Base-by-base conservation (phyloP, 1,140 invertebrate genomes). In the Drosophila funebris region DNA sequence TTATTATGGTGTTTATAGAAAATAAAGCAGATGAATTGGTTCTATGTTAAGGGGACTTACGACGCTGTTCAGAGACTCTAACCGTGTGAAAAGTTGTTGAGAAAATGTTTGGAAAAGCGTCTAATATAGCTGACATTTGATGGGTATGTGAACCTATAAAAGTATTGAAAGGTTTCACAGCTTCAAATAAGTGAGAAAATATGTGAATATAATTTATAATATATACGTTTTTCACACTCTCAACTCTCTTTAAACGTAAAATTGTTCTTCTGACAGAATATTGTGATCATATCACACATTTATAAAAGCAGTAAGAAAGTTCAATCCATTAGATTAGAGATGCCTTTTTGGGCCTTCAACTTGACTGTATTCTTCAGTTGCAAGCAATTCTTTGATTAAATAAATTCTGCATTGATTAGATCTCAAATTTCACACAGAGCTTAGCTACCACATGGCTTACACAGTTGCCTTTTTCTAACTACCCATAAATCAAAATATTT, bases 401-500 rank as follows among this genome's bases (percentile, higher is more conserved):
- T 37, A 7, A 62, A 14, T 37, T 33, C 22, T 18, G 39, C 18
- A 13, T 36, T 36, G 13, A 13, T 36, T 36, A 13, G 4, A 36
- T 31, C 56, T 69, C 71, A 22, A 33, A 62, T 73, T 69, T 73
- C 71, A 53, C 63, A 73, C 71, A 48, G 24, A 48, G 71, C 56
- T 69, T 62, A 73, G n/a, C 46, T 16, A 44, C 31, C 46, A 22
- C 57, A 41, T 56, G 39, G 4, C 14, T 20, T 18, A 27, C 0
- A 13, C 33, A 39, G 16, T 31, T 46, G 41, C 69, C 52, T 57
- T 54, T 61, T 56, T 54, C 54, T 61, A 54, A 48, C 39, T 39
- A 39, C n/a, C 24, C 33, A 73, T 73, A 68, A 66, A 73, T 68
- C 46, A 73, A 73, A 73, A 73, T 73, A 61, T 62, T 62, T 62